Base-by-base conservation (phyloP, 1,140 invertebrate genomes). In the Aplysia californica region DNA sequence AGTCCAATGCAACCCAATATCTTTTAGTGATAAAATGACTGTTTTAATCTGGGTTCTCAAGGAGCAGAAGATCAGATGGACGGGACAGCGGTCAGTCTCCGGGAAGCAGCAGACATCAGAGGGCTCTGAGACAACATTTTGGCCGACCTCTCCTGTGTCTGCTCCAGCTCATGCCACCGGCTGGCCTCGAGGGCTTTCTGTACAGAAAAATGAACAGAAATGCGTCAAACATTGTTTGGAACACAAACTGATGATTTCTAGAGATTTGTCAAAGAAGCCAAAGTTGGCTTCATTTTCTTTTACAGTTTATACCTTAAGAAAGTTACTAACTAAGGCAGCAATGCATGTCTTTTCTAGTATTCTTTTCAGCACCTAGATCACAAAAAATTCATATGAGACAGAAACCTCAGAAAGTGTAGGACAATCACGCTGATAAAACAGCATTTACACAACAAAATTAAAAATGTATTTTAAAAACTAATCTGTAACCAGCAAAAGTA, bases 151-250 rank as follows among this genome's bases (percentile, higher is more conserved):
- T 89, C 86, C 56, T 83, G 81, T 33, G 86, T 84, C 38, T 78
- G 71, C 75, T 89, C 87, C 58, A 89, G 76, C 50, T 89, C 86
- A 33, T 76, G 55, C 87, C 87, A 89, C 31, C 87, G 79, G 59
- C 79, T 86, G 55, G 85, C 84, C 61, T 88, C 86, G 26, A 84
- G 69, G 18, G 80, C 73, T 83, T 84, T 85, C 87, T 89, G 82
- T 21, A 83, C 81, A 50, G 5, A 69, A 35, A 72, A 69, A 61
- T 58, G 20, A 76, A 35, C 21, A 65, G 56, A 36, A n/a, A n/a
- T n/a, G n/a, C n/a, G n/a, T n/a, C n/a, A n/a, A n/a, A n/a, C n/a
- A n/a, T n/a, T n/a, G n/a, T n/a, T n/a, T n/a, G n/a, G n/a, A n/a
- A n/a, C n/a, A n/a, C n/a, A n/a, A n/a, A n/a, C n/a, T n/a, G n/a